Conservation (phyloP, 2,797 vertebrate genomes). For the Oreochromis grahami region DNA sequence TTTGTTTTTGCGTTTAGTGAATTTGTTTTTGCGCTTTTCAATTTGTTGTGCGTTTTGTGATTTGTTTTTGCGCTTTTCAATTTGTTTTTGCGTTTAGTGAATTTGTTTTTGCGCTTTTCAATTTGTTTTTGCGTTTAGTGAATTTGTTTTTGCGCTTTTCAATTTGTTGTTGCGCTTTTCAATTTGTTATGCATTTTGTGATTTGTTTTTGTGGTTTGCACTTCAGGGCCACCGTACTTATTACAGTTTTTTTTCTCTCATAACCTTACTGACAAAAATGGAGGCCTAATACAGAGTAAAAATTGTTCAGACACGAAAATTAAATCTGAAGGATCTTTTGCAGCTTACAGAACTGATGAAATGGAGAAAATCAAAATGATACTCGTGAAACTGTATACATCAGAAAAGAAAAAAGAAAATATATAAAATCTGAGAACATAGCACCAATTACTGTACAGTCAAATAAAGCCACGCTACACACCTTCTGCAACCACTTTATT, state of each 20-base stretch:
- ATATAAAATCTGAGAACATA: background rate
- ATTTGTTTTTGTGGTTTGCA: too few species aligned
- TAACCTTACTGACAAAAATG: background rate
- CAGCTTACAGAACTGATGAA: background rate
- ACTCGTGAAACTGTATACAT: background rate
- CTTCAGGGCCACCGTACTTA: too few species aligned
- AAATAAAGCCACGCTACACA: background rate
- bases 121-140: too few species aligned
- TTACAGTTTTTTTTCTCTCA: background rate
- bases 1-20: too few species aligned
- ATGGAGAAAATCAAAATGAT: background rate
- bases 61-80: too few species aligned
- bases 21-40: too few species aligned
- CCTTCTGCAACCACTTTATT: background rate
- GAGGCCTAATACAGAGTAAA: background rate
- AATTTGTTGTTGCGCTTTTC: too few species aligned
- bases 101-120: too few species aligned
- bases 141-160: too few species aligned
- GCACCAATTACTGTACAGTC: background rate
- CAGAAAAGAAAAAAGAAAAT: background rate
- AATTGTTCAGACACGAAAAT: rapidly evolving
- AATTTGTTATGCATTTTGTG: too few species aligned
- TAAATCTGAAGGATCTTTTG: background rate
- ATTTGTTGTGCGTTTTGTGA: too few species aligned
- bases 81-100: too few species aligned